Evolutionary conservation across 2,797 vertebrate genomes (phyloP), one percentile per base, ranked within the genome.

Genomic region (Lindbergichthys nudifrons): DNA sequence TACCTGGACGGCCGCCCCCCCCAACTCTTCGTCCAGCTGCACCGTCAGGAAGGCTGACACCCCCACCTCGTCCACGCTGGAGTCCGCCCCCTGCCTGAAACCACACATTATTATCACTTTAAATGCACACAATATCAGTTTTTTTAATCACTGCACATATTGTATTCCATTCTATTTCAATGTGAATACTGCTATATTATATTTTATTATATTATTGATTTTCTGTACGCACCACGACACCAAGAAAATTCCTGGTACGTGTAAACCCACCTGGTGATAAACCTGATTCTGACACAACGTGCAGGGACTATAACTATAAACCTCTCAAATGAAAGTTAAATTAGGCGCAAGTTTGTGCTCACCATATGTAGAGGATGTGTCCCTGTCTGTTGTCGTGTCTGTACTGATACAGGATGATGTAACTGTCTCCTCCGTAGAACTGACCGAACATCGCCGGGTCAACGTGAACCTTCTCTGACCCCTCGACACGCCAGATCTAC

Each of bases 391-490:
- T 14, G 0, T 47, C 42, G 23, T 90, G 85, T 1, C 58, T 73
- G 73, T 93, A 95, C 26, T 73, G 51, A 69, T 95, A 95, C 56
- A 74, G 83, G 48, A 94, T 89, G 76, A 95, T 73, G 89, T 95
- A 95, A 79, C 91, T 91, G 80, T 94, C 93, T 53, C 92, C 93
- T n/a, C 93, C 92, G 26, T 80, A 95, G 77, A 94, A 94, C 80
- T 93, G 94, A n/a, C 92, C 90, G 0, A 82, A 73, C 7, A 42
- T 1, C 0, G 77, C 76, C 0, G 65, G 50, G 10, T 93, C 87
- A 39, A 94, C 78, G 0, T 13, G 54, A 30, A 92, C 88, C 64
- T 93, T 93, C 4, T 88, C 69, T 0, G 80, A 80, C 10, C 88
- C 92, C 64, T 94, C 92, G 26, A 94, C 64, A 18, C 93, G 86